Evolutionary conservation across 2,888 invertebrate genomes (phyloP), one percentile per base, ranked within the genome.

Genomic region (Arctia plantaginis): DNA sequence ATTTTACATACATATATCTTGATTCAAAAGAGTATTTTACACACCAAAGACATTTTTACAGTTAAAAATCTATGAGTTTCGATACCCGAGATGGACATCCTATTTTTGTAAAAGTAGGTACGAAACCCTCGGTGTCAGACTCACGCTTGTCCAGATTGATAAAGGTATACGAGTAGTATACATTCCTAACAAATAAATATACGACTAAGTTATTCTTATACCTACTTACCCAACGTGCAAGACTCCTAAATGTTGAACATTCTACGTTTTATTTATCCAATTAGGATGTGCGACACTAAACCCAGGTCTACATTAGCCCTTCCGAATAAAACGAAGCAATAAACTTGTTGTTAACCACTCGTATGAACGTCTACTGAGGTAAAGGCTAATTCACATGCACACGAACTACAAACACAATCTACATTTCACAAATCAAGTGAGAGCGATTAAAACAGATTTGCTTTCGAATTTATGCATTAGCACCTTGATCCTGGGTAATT

Each of bases 291-390:
- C 69, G 72, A 75, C 73, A 77, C 75, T 83, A 78, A 83, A 81
- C 71, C 79, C 77, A 6, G 30, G 79, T 59, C 72, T 72, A 84
- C 85, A 78, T 83, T 78, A 85, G 75, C 79, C 81, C 72, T 81
- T 76, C 72, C 62, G 67, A 81, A 80, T 81, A 74, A 78, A 83
- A 39, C 76, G 71, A 71, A 51, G 65, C 68, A 75, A 76, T 84
- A 80, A 84, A 85, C 66, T 83, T 74, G 83, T 80, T 85, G 85
- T 79, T 85, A 74, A 79, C 81, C 74, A 78, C 79, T 84, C 76
- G 69, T 71, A 39, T 67, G 71, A 55, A 69, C 70, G 66, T 59
- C 66, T 65, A 23, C 64, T 66, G 64, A 67, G 18, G 44, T 75
- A 55, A 82, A 27, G 72, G 27, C 10, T 27, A 20, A 65, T 30